These are phyloP conservation scores for Nemotelus pantherinus DNA, from an alignment of 2,888 invertebrate species.

Conservation along the genomic window DNA sequence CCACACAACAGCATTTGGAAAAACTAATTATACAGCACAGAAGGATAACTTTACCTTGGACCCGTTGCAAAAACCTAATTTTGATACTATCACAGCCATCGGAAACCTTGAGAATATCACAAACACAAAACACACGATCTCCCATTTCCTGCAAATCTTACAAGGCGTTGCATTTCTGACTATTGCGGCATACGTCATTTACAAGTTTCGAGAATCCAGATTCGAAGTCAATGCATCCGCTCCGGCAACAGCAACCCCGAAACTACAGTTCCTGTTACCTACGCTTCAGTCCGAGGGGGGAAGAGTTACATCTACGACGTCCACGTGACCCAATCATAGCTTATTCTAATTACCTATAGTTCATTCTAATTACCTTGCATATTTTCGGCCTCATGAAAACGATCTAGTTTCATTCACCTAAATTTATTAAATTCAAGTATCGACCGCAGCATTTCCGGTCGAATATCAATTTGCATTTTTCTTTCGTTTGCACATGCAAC, in stretches of 20 bases:
- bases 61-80: neutral
- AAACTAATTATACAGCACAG: neutral
- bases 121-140: neutral
- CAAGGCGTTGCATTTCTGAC: neutral
- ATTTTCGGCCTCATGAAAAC: too few species aligned
- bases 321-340: neutral
- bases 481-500: too few species aligned
- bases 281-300: conserved; percentile 5
- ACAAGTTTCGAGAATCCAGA: neutral
- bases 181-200: neutral
- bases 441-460: too few species aligned
- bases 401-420: too few species aligned
- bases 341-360: too few species aligned
- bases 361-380: too few species aligned
- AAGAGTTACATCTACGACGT: conserved; percentile 1
- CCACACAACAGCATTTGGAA: neutral
- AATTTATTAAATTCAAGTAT: too few species aligned
- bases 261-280: neutral
- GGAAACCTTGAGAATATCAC: neutral
- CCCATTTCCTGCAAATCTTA: neutral
- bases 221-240: neutral
- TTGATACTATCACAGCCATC: neutral
- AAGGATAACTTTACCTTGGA: neutral
- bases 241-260: neutral
- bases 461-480: too few species aligned